phyloP scores from a whole-genome alignment of 2,888 invertebrate genomes.

The Alentia gelatinosa region DNA sequence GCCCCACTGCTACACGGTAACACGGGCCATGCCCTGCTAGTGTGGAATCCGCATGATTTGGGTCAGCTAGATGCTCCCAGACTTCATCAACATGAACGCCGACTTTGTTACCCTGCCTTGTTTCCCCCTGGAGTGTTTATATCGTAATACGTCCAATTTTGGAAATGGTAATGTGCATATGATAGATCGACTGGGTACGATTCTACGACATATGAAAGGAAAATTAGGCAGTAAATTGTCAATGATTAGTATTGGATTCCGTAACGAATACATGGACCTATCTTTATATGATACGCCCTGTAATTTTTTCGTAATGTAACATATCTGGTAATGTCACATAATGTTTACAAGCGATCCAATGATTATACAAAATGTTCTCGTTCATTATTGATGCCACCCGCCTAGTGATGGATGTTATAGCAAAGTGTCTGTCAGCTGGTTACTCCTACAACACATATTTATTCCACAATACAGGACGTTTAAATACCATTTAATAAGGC shows the following conservation, averaged over 20 bases:
- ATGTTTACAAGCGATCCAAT: neutral
- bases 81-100: neutral
- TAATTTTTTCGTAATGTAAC: neutral
- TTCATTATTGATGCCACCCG: neutral
- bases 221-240: neutral
- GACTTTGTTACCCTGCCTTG: neutral
- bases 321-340: neutral
- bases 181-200: neutral
- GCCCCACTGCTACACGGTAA: slow-evolving; percentile 12
- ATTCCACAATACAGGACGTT: neutral
- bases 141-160: neutral
- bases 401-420: neutral
- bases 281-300: neutral
- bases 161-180: neutral
- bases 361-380: neutral
- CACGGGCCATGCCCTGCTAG: slow-evolving; percentile 10
- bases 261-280: neutral
- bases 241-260: neutral
- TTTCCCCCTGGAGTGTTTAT: neutral
- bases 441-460: neutral
- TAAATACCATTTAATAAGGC: neutral
- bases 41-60: neutral
- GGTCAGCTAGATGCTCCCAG: slow-evolving; percentile 13
- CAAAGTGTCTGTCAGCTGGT: neutral
- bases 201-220: neutral